Percentiles rank a stretch among this genome's conserved stretches.
These are phyloP conservation scores for Hypsibius dujardini DNA, from an alignment of 1,140 invertebrate species.

Conservation along the genomic window DNA sequence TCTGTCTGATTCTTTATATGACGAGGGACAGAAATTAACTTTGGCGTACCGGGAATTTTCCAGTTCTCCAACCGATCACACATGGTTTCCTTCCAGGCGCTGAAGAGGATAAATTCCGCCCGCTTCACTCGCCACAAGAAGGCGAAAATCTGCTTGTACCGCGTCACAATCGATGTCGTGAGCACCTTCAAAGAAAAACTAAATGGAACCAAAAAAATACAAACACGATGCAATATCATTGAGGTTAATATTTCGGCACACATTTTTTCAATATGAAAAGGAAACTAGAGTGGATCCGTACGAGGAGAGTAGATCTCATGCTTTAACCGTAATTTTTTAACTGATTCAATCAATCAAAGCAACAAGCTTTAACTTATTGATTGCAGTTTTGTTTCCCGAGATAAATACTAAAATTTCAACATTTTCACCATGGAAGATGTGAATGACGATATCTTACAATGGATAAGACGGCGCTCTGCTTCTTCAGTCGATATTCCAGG, in stretches of 20 bases:
- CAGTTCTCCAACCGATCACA: neutral
- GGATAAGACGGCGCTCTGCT: neutral
- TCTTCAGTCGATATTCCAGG: neutral
- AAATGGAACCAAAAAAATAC: neutral
- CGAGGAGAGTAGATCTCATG: too few relatives aligned
- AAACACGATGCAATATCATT: too few relatives aligned
- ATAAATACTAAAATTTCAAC: too few relatives aligned
- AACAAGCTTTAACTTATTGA: too few relatives aligned
- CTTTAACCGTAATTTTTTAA: too few relatives aligned
- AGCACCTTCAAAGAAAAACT: neutral
- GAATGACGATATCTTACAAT: too few relatives aligned
- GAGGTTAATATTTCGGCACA: neutral
- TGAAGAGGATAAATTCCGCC: neutral
- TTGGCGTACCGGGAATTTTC: too few relatives aligned
- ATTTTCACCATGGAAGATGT: too few relatives aligned
- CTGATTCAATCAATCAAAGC: too few relatives aligned
- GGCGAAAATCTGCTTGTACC: slow-evolving; percentile 6
- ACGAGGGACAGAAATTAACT: too few relatives aligned
- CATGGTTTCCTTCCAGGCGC: neutral
- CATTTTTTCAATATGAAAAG: neutral
- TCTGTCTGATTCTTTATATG: too few relatives aligned
- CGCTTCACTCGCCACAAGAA: slow-evolving; percentile 2
- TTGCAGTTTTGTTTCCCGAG: too few relatives aligned
- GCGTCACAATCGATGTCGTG: neutral
- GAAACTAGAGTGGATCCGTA: neutral